Evolutionary conservation across 2,113 vertebrate species (phyloP).

Genomic region (Paedocypris sp.): DNA sequence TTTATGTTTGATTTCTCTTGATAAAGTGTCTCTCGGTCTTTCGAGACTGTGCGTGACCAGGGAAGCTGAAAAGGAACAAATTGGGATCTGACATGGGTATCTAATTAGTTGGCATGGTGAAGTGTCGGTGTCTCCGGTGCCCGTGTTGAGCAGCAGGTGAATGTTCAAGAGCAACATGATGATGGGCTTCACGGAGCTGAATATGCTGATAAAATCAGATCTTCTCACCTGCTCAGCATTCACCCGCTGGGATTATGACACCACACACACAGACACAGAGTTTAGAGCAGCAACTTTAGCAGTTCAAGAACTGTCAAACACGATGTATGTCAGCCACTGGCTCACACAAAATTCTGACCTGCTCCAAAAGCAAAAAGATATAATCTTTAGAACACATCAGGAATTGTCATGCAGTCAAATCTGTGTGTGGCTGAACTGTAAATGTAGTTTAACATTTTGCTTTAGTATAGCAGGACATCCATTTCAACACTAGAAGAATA

Average conservation of each 20-base stretch:
- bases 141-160: background rate
- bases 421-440: too few species aligned
- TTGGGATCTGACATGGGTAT: background rate
- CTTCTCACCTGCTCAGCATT: background rate
- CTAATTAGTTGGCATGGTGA: background rate
- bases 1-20: slow-evolving; percentile 1
- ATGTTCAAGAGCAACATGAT: background rate
- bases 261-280: background rate
- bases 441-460: too few species aligned
- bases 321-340: background rate
- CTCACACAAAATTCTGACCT: background rate
- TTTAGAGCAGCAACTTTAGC: background rate
- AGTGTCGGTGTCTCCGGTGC: background rate
- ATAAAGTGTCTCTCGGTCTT: background rate
- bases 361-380: background rate
- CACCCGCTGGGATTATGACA: background rate
- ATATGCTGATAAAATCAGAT: background rate
- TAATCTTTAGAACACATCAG: too few species aligned
- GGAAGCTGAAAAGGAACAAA: background rate
- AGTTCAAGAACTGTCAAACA: background rate
- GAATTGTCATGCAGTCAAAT: too few species aligned
- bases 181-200: background rate
- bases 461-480: too few species aligned
- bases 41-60: background rate
- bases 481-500: too few species aligned